A percentile compares a stretch with the other conserved stretches of the same genome.
phyloP scores from a whole-genome alignment of 2,113 vertebrate species.

The Melanerpes aurifrons region DNA sequence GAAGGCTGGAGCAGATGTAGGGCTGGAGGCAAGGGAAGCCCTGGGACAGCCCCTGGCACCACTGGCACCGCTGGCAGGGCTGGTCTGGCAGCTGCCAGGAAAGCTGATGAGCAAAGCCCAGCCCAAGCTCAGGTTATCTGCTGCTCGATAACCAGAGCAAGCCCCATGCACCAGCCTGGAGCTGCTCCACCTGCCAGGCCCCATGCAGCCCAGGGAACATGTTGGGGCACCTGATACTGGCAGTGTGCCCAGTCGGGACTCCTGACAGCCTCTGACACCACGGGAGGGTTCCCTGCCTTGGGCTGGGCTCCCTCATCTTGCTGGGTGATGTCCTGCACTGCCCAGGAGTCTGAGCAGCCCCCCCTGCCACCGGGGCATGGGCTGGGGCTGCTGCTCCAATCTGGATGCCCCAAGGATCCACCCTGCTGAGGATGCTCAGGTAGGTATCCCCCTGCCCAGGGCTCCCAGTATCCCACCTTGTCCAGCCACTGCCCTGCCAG shows the following conservation, averaged over 20 bases:
- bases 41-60: neutral
- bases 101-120: neutral
- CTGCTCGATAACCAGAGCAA: neutral
- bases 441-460: neutral
- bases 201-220: neutral
- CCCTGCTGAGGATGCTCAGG: rapidly evolving
- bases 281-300: neutral
- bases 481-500: neutral
- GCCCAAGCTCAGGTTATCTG: neutral
- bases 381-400: neutral
- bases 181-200: neutral
- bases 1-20: neutral
- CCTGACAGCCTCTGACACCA: neutral
- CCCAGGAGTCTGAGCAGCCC: neutral
- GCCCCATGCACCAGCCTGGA: neutral
- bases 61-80: neutral
- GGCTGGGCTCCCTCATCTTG: neutral
- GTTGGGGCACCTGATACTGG: neutral
- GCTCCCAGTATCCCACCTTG: too few relatives aligned
- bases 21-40: neutral
- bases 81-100: neutral
- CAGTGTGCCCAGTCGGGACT: neutral
- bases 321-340: rapidly evolving
- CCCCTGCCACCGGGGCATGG: rapidly evolving
- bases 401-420: neutral